A percentile compares a stretch with the other conserved stretches of the same genome.
Conservation (phyloP, 2,797 vertebrate species). For the Pampus argenteus region DNA sequence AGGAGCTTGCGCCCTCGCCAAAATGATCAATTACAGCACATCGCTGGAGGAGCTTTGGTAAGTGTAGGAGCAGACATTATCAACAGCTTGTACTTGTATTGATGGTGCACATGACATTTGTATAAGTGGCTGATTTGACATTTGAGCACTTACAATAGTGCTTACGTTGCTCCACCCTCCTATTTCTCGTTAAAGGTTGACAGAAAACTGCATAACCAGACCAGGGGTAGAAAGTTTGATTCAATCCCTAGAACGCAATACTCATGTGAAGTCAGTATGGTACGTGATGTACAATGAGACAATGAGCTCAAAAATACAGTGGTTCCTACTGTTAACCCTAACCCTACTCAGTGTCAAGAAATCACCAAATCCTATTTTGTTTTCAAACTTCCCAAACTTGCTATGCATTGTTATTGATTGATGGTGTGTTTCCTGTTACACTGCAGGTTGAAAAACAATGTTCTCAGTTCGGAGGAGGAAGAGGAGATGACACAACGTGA, state of each 20-base stretch:
- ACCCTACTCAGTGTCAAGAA: constrained; percentile 7
- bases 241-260: constrained; percentile 81
- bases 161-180: constrained; percentile 18
- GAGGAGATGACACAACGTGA: constrained; percentile 79
- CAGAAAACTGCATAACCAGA: constrained; percentile 85
- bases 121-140: constrained; percentile 9
- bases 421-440: constrained; percentile 30
- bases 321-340: neutral
- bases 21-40: constrained; percentile 81
- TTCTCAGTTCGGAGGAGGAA: constrained; percentile 82
- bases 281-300: constrained; percentile 56
- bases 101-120: constrained; percentile 2
- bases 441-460: constrained; percentile 87
- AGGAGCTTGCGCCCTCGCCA: constrained; percentile 86
- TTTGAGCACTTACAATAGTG: neutral
- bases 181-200: constrained; percentile 82
- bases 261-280: constrained; percentile 86
- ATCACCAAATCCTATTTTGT: neutral
- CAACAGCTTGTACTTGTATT: neutral
- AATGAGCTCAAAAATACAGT: constrained; percentile 8
- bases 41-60: constrained; percentile 88
- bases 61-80: constrained; percentile 35
- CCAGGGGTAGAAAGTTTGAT: constrained; percentile 84
- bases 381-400: constrained; percentile 14
- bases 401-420: neutral